Evolutionary conservation across 2,113 vertebrate species (phyloP).

Genomic region (Actenoides hombroni): DNA sequence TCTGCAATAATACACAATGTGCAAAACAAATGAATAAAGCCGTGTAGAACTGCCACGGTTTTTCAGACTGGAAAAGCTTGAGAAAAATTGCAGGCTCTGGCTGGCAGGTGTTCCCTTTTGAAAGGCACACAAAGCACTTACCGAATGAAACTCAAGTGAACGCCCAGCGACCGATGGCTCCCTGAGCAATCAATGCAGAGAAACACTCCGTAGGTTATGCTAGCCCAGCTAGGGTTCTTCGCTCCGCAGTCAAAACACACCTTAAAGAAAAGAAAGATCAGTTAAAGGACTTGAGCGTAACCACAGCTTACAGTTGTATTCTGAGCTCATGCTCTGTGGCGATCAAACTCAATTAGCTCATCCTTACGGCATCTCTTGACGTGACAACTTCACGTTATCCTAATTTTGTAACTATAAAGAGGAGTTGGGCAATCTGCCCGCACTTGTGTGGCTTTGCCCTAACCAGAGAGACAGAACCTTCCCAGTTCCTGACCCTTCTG

Average conservation of each 20-base stretch:
- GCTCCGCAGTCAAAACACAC: conserved; percentile 92
- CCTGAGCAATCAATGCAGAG: conserved; percentile 97
- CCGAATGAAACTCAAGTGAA: conserved; percentile 95
- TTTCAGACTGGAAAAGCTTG: not conserved
- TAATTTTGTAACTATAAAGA: not conserved
- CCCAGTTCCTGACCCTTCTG: not conserved
- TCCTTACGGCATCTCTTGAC: not conserved
- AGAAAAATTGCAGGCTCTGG: not conserved
- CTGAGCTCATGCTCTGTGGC: not conserved
- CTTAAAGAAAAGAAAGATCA: conserved; percentile 65
- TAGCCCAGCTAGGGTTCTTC: conserved; percentile 98
- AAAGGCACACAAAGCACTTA: conserved; percentile 25
- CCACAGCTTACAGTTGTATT: not conserved
- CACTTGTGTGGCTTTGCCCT: not conserved
- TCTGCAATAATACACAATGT: not conserved
- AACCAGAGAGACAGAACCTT: not conserved
- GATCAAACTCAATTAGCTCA: not conserved
- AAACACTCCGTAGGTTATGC: conserved; percentile 95
- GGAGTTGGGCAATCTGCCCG: not conserved
- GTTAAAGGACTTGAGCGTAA: not conserved
- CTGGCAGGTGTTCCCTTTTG: not conserved
- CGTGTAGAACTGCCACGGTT: not conserved
- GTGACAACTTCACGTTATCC: not conserved
- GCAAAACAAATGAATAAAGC: not conserved
- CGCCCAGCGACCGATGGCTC: conserved; percentile 90